Conservation (phyloP, 2,113 vertebrate genomes). For the Halichoerus grypus region DNA sequence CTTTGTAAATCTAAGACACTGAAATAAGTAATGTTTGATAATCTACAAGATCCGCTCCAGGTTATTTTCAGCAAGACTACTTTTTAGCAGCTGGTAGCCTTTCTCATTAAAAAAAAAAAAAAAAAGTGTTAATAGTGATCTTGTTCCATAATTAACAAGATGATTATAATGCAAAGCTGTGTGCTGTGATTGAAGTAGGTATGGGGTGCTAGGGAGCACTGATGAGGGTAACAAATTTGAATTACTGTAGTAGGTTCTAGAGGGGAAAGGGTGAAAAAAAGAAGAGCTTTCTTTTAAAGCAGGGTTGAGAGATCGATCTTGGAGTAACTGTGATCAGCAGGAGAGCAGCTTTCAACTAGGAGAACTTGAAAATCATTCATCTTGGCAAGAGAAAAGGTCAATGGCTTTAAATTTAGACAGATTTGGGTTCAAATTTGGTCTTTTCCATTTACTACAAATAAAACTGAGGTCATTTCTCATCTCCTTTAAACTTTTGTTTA, state of each 20-base stretch:
- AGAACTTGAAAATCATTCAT: slow-evolving; percentile 24
- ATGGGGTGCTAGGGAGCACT: background rate
- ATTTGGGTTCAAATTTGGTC: slow-evolving; percentile 7
- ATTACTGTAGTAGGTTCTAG: background rate
- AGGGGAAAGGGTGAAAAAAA: background rate
- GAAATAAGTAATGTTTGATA: background rate
- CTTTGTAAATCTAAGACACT: background rate
- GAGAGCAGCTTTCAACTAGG: slow-evolving; percentile 2
- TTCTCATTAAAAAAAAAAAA: background rate
- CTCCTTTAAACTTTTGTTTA: background rate
- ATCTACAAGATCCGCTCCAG: background rate
- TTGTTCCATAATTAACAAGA: slow-evolving; percentile 31
- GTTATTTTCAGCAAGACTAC: background rate
- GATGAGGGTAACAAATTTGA: background rate
- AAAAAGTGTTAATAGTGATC: background rate
- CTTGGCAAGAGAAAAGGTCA: slow-evolving; percentile 14
- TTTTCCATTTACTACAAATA: background rate
- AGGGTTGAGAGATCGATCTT: background rate
- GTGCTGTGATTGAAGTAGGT: background rate
- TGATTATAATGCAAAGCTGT: background rate
- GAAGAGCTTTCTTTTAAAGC: background rate
- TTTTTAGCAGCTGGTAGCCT: background rate
- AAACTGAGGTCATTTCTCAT: background rate
- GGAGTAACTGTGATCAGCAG: background rate
- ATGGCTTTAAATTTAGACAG: background rate